Evolutionary conservation across 1,140 invertebrate species (phyloP).

Genomic region (Zaprionus kolodkinae): DNA sequence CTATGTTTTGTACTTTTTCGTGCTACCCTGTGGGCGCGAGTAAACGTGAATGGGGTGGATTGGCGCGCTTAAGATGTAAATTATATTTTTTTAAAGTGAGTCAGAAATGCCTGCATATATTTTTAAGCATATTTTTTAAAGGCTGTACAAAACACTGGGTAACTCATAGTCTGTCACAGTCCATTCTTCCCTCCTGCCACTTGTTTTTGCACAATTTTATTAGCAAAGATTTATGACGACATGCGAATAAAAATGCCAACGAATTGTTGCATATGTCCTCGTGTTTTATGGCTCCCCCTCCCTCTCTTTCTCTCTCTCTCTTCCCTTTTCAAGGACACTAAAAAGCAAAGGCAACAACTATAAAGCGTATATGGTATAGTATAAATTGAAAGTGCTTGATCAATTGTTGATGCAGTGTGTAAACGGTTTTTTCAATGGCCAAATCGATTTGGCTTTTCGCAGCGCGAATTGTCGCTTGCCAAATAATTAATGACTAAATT

Average conservation of each 20-base stretch:
- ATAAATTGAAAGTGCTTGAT: constrained; percentile 29
- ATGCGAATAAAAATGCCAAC: constrained; percentile 35
- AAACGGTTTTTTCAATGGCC: constrained; percentile 17
- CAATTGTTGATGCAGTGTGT: constrained; percentile 24
- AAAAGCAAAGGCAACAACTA: constrained; percentile 5
- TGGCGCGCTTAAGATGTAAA: neutral
- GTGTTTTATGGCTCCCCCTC: constrained; percentile 28
- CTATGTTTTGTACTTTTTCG: neutral
- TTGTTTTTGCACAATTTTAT: constrained; percentile 28
- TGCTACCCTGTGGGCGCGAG: neutral
- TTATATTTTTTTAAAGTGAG: neutral
- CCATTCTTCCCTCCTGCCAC: neutral
- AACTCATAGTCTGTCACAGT: neutral
- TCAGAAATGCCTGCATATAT: neutral
- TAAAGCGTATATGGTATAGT: neutral
- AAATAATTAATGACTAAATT: constrained; percentile 45
- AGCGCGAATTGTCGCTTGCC: constrained; percentile 15
- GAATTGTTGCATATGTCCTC: constrained; percentile 33
- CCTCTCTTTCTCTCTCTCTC: neutral
- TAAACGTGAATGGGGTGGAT: neutral
- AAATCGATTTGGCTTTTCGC: constrained; percentile 46
- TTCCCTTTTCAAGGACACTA: constrained; percentile 15
- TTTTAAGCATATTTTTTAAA: neutral
- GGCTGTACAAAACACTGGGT: neutral
- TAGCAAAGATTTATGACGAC: constrained; percentile 36